Evolutionary conservation across 2,797 vertebrate genomes (phyloP).

Genomic region (Meda fulgida): DNA sequence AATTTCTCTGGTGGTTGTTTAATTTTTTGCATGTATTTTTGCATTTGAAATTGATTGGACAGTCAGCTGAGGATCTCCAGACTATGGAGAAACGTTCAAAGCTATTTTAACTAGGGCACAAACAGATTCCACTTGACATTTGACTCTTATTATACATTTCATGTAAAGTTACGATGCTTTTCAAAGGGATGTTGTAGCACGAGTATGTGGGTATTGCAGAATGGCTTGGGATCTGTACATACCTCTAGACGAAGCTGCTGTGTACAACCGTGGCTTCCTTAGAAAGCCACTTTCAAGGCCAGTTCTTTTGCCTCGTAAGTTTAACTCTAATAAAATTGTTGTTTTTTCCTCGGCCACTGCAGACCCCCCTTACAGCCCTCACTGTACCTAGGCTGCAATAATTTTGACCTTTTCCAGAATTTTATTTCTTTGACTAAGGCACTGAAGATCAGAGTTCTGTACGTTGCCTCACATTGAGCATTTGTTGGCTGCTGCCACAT

Average conservation of each 20-base stretch:
- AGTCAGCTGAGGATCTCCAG: conserved; percentile 22
- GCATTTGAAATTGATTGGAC: conserved; percentile 3
- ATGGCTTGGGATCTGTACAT: conserved; percentile 51
- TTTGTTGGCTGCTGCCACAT: conserved; percentile 53
- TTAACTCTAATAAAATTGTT: conserved; percentile 51
- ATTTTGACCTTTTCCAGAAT: conserved; percentile 65
- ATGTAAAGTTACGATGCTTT: conserved; percentile 10
- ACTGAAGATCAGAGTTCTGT: conserved; percentile 65
- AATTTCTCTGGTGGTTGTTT: conserved; percentile 37
- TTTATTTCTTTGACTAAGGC: conserved; percentile 71
- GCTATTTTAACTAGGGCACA: conserved; percentile 39
- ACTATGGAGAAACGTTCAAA: neutral
- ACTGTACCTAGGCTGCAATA: conserved; percentile 56
- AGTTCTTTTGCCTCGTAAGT: conserved; percentile 44
- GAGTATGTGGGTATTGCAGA: conserved; percentile 45
- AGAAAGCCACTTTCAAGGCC: conserved; percentile 59
- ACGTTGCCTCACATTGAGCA: conserved; percentile 26
- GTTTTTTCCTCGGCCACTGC: conserved; percentile 59
- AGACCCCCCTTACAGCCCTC: conserved; percentile 58
- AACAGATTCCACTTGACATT: conserved; percentile 24
- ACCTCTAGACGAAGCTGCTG: conserved; percentile 59
- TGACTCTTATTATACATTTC: conserved; percentile 22
- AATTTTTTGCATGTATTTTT: conserved; percentile 1
- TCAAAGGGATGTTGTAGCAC: conserved; percentile 45
- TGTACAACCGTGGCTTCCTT: conserved; percentile 60